Conservation (phyloP, 1,140 invertebrate genomes). For the Drosophila parvula region DNA sequence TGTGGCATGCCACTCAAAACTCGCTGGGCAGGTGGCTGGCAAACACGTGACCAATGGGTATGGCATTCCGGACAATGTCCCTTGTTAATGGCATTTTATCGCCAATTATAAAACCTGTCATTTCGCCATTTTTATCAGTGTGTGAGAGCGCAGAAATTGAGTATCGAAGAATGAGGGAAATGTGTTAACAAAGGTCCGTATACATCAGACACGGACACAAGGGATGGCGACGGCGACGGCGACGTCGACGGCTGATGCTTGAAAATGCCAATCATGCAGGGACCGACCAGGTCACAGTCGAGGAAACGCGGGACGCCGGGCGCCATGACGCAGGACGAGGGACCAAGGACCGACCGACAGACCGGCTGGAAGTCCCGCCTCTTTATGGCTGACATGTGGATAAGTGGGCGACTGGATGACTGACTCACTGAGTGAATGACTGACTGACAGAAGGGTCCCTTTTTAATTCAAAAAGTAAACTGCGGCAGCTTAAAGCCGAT, state of each 20-base stretch:
- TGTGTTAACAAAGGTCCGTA: conserved; percentile 48
- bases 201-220: conserved; percentile 10
- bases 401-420: conserved; percentile 46
- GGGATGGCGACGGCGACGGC: conserved; percentile 21
- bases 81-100: conserved; percentile 79
- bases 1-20: conserved; percentile 48
- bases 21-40: conserved; percentile 39
- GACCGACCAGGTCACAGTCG: conserved; percentile 21
- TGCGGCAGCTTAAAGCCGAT: conserved; percentile 18
- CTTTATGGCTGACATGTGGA: conserved; percentile 41
- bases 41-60: conserved; percentile 59
- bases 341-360: conserved; percentile 3
- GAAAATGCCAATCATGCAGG: conserved; percentile 74
- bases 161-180: conserved; percentile 42
- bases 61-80: conserved; percentile 47
- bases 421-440: conserved; percentile 28
- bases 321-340: background rate
- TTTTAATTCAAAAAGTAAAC: conserved; percentile 35
- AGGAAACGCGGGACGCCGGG: conserved; percentile 11
- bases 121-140: conserved; percentile 72
- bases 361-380: conserved; percentile 28
- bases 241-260: conserved; percentile 39
- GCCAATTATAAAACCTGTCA: conserved; percentile 80
- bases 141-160: conserved; percentile 24
- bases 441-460: conserved; percentile 16